Evolutionary conservation across 2,888 invertebrate genomes (phyloP).

Genomic region (Eristalis intricaria): DNA sequence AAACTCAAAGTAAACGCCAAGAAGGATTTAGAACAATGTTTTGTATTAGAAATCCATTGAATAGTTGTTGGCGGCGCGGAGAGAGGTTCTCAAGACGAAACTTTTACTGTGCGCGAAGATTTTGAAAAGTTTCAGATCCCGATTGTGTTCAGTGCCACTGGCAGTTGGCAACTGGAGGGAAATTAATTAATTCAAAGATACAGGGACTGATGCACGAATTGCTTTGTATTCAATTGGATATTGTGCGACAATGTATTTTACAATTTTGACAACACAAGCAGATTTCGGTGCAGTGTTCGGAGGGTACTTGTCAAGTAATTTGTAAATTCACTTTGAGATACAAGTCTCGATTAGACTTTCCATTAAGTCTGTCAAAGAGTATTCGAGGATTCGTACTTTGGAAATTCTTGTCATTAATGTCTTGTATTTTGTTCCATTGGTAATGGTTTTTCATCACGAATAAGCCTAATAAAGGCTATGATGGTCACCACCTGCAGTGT

Average conservation of each 20-base stretch:
- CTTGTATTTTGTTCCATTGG: no score
- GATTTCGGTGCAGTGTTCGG: background rate
- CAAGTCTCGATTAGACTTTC: background rate
- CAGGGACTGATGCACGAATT: constrained; percentile 12
- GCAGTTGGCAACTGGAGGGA: constrained; percentile 27
- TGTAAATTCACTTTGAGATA: background rate
- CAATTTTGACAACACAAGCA: background rate
- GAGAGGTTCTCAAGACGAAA: background rate
- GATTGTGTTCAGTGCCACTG: constrained; percentile 8
- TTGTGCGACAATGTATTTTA: constrained; percentile 12
- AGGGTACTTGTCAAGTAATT: no score
- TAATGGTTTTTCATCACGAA: no score
- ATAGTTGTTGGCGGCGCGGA: background rate
- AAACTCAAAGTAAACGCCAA: constrained; percentile 21
- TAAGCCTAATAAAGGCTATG: no score
- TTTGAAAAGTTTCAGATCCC: constrained; percentile 13
- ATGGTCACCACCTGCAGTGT: no score
- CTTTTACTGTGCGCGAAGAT: constrained; percentile 23
- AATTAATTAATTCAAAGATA: constrained; percentile 54
- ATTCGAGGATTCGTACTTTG: background rate
- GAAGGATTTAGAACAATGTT: constrained; percentile 43
- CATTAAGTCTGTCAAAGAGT: background rate
- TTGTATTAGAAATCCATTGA: constrained; percentile 39
- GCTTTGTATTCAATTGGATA: constrained; percentile 32
- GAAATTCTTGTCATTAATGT: background rate